Evolutionary conservation across 1,140 invertebrate species (phyloP).

Genomic region (Apis florea): DNA sequence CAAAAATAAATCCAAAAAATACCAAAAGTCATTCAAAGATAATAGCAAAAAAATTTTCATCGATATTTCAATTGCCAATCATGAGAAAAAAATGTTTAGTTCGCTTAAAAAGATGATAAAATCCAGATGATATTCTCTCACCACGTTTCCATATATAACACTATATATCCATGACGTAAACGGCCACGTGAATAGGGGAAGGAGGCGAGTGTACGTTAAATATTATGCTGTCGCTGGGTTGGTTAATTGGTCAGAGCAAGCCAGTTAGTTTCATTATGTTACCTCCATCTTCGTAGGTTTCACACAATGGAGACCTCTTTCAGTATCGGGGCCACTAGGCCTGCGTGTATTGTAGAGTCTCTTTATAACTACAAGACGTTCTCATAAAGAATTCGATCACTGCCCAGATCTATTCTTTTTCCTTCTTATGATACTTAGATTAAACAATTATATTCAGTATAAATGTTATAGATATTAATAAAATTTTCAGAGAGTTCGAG

Average conservation of each 20-base stretch:
- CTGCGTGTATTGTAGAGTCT: conserved; percentile 47
- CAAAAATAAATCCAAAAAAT: neutral
- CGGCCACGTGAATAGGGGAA: conserved; percentile 49
- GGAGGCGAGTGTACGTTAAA: conserved; percentile 63
- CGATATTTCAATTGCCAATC: neutral
- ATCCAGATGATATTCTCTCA: neutral
- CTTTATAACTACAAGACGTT: conserved; percentile 31
- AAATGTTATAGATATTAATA: no score
- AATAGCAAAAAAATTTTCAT: neutral
- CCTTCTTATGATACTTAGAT: no score
- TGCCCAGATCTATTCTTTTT: no score
- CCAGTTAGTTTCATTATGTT: conserved; percentile 78
- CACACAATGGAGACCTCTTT: conserved; percentile 68
- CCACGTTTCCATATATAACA: conserved; percentile 49
- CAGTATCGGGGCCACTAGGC: conserved; percentile 70
- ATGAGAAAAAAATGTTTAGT: neutral
- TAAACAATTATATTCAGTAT: no score
- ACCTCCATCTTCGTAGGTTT: conserved; percentile 74
- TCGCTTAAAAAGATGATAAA: no score
- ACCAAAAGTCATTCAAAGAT: neutral
- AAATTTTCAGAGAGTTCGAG: no score
- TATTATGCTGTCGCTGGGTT: conserved; percentile 68
- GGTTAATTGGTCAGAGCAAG: conserved; percentile 74
- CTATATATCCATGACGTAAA: conserved; percentile 41
- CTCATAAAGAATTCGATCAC: neutral